These are phyloP conservation scores for Cinclus mexicanus DNA, from an alignment of 2,113 vertebrate genomes.

Conservation along the genomic window DNA sequence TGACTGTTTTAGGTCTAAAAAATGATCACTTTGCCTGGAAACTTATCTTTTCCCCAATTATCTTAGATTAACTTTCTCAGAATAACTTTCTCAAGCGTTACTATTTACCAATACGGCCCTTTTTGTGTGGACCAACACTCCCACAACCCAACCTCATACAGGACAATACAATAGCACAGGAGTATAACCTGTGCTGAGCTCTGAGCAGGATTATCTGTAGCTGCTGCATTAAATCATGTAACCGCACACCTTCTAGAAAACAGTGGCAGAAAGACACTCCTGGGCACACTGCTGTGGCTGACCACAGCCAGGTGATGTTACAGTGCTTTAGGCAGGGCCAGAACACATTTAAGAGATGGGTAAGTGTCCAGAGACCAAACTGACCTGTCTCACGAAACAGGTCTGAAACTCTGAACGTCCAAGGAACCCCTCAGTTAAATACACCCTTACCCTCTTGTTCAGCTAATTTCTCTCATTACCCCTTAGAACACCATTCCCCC, in stretches of 20 bases:
- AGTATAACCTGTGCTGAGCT: background rate
- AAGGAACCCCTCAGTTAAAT: background rate
- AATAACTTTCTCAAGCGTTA: background rate
- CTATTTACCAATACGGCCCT: background rate
- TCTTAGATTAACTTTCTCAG: background rate
- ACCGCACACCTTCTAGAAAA: background rate
- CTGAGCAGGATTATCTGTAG: background rate
- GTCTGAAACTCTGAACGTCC: background rate
- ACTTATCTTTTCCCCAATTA: background rate
- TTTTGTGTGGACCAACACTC: background rate
- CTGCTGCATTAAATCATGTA: background rate
- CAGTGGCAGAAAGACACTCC: background rate
- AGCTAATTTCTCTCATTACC: background rate
- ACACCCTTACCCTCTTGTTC: background rate
- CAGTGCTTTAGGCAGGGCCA: background rate
- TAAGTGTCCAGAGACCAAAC: background rate
- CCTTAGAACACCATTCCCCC: background rate
- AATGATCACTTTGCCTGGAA: background rate
- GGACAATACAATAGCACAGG: background rate
- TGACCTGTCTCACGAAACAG: background rate
- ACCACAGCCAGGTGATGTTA: background rate
- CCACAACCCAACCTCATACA: background rate
- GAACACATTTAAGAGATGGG: background rate
- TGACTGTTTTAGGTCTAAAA: background rate
- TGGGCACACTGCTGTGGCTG: rapidly evolving